Evolutionary conservation across 23 tunicate species (phyloP).

Genomic region (Phallusia fumigata): DNA sequence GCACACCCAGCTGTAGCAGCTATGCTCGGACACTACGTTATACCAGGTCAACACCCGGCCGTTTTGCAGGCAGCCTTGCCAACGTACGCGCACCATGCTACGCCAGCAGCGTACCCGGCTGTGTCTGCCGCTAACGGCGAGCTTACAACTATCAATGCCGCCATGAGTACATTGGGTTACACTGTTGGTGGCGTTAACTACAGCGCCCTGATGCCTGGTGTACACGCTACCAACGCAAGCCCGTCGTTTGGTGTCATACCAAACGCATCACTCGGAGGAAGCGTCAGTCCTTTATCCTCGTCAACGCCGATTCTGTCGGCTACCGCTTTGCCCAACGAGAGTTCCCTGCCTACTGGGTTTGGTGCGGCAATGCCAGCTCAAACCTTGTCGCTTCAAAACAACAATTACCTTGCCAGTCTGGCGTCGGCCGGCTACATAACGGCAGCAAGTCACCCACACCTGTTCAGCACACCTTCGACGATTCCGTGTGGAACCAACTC

Average conservation of each 20-base stretch:
- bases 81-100: slow-evolving; percentile 25
- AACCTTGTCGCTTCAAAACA: slow-evolving; percentile 41
- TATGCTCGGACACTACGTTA: slow-evolving; percentile 54
- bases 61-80: slow-evolving; percentile 53
- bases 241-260: slow-evolving; percentile 63
- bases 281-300: slow-evolving; percentile 62
- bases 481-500: slow-evolving; percentile 21
- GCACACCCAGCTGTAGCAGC: slow-evolving; percentile 67
- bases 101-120: slow-evolving; percentile 1
- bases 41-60: slow-evolving; percentile 43
- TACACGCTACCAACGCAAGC: slow-evolving; percentile 25
- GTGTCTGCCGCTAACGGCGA: slow-evolving; percentile 40
- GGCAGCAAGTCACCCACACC: slow-evolving; percentile 34
- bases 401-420: slow-evolving; percentile 55
- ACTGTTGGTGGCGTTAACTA: slow-evolving; percentile 45
- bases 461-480: slow-evolving; percentile 17
- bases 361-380: slow-evolving; percentile 32
- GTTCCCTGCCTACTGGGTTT: slow-evolving; percentile 12
- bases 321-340: slow-evolving; percentile 14
- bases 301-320: slow-evolving; percentile 56
- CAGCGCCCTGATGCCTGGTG: slow-evolving; percentile 32
- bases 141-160: slow-evolving; percentile 35
- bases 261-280: slow-evolving; percentile 46
- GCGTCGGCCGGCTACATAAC: slow-evolving; percentile 68
- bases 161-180: slow-evolving; percentile 41